Base-by-base conservation (phyloP, 2,888 invertebrate genomes). In the Melinopterus prodromus region DNA sequence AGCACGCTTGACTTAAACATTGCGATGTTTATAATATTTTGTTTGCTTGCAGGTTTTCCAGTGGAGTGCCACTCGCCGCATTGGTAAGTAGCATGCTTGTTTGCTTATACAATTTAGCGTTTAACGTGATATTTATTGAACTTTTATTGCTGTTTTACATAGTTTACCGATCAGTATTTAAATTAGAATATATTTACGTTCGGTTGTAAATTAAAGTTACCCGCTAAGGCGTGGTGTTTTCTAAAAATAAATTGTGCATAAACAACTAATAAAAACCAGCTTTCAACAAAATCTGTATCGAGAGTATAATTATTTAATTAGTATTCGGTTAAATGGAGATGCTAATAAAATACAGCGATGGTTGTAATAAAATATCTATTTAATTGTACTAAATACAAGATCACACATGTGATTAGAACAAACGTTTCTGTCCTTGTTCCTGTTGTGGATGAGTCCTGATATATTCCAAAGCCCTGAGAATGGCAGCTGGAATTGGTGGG, bases 401-500 rank as follows among this genome's bases (percentile, higher is more conserved):
- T 26, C 26, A 26, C 26, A 26, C 26, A 26, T 26, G 53, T 53
- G 12, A 9, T 53, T 53, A 12, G 53, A 26, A 26, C 2, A 26
- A 26, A 71, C 14, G 35, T 71, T 71, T 79, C 71, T 76, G 79
- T 9, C 84, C 83, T 83, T 87, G 87, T 71, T 88, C 87, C 37
- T 74, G 3, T 88, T 92, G 91, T 86, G 92, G 92, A 89, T 92
- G 91, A 4, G 93, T 92, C 15, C 93, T 92, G 82, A 94, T 90
- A 89, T 92, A 94, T 7, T 85, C 86, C 36, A 87, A 80, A n/a
- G 86, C 82, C 81, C 84, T 86, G 12, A 82, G 81, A 77, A 88
- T 87, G 9, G 84, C 86, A 69, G 82, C 84, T 16, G 89, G 89
- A 76, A 88, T 86, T 77, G 89, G 89, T 4, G 89, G 89, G 12